Evolutionary conservation across 2,888 invertebrate species (phyloP).

Genomic region (Carpatolechia fugitivella): DNA sequence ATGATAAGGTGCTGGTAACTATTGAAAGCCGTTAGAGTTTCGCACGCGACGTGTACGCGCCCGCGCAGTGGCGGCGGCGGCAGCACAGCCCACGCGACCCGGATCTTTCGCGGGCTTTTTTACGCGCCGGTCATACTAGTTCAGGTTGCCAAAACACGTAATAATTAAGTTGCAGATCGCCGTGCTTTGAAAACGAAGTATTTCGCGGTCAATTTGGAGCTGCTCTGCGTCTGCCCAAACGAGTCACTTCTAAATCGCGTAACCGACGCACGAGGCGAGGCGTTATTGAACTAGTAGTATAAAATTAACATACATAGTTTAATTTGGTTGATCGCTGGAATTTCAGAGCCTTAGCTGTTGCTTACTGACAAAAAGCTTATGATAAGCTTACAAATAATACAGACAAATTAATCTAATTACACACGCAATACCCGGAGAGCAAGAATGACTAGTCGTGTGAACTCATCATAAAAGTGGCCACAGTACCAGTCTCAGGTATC

Average conservation of each 20-base stretch:
- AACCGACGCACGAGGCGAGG: too few relatives aligned
- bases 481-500: constrained; percentile 41
- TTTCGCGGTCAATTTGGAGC: constrained; percentile 26
- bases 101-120: constrained; percentile 53
- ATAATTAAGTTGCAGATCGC: constrained; percentile 35
- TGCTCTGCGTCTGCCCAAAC: constrained; percentile 15
- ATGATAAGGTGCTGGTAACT: constrained; percentile 1
- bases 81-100: constrained; percentile 36
- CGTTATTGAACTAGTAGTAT: too few relatives aligned
- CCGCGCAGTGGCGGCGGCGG: constrained; percentile 2
- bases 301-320: too few relatives aligned
- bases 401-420: constrained; percentile 2
- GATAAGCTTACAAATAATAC: background rate
- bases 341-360: background rate
- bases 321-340: too few relatives aligned
- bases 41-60: constrained; percentile 26
- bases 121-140: constrained; percentile 27
- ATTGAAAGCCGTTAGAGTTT: constrained; percentile 29
- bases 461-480: constrained; percentile 6
- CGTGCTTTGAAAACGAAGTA: constrained; percentile 19
- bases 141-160: constrained; percentile 34
- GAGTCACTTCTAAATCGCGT: constrained; percentile 3
- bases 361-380: background rate
- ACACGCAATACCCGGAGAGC: background rate
- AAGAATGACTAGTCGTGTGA: constrained; percentile 11